A percentile compares a stretch with the other conserved stretches of the same genome.
Conservation (phyloP, 53 echinoderm and acorn worm genomes). For the Hippasteria phrygiana region DNA sequence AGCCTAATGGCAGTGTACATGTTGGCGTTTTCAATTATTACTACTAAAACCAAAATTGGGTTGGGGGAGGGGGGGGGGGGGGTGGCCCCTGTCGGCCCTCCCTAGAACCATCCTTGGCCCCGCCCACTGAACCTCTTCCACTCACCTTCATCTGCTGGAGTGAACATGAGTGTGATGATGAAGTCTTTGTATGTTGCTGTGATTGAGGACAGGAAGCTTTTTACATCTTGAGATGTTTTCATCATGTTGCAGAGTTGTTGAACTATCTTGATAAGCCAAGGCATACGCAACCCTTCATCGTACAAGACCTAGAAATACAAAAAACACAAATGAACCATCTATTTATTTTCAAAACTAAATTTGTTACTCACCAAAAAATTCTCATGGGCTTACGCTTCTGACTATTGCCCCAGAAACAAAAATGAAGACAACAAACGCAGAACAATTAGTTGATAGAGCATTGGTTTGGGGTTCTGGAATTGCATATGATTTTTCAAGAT, state of each 20-base stretch:
- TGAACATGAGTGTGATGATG: slow-evolving; percentile 54
- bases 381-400: too few species aligned
- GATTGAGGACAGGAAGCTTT: slow-evolving; percentile 63
- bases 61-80: too few species aligned
- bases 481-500: too few species aligned
- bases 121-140: neutral
- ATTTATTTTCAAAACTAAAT: too few species aligned
- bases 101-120: neutral
- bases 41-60: too few species aligned
- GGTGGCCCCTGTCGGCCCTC: too few species aligned
- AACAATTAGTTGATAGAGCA: too few species aligned
- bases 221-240: slow-evolving; percentile 66
- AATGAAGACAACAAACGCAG: too few species aligned
- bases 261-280: slow-evolving; percentile 73
- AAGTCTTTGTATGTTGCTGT: slow-evolving; percentile 72
- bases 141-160: slow-evolving; percentile 69
- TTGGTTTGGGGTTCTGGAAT: too few species aligned
- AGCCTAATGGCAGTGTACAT: too few species aligned
- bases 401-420: neutral
- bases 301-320: slow-evolving; percentile 62
- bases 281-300: slow-evolving; percentile 71
- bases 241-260: slow-evolving; percentile 57
- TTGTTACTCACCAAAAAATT: neutral
- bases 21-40: too few species aligned
- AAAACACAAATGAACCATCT: neutral